Base-by-base conservation (phyloP, 2,888 invertebrate genomes). In the Hydrotaea diabolus region DNA sequence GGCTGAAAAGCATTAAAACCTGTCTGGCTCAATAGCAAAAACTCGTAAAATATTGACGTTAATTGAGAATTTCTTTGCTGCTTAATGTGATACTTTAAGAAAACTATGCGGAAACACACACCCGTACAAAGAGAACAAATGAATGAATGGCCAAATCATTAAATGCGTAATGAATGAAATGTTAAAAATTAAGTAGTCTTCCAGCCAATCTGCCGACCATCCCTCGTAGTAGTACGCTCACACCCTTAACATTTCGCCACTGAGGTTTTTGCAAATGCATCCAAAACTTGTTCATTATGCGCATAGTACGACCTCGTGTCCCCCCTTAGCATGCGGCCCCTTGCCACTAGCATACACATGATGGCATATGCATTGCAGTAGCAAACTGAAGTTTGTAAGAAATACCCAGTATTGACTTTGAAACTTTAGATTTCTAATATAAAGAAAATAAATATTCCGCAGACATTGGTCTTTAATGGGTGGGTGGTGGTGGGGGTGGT, bases 81-180 rank as follows among this genome's bases (percentile, higher is more conserved):
- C n/a, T 9, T 77, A 74, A 77, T 82, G 77, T 69, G 69, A 55
- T 71, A 59, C 39, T 76, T 72, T 83, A 71, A 71, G 75, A 62
- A 55, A 17, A 73, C 43, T 72, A 43, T 72, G 31, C 5, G 62
- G 26, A 75, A 46, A n/a, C 75, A 31, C 59, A 71, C 15, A 26
- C 31, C 2, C 55, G 36, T 15, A 9, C 36, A 57, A 5, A 72
- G 26, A 4, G 7, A 2, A 31, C 31, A 31, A 13, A 72, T 21
- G 31, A 43, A 43, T 55, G 39, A 36, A 71, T 57, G 39, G 49
- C 21, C 57, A 78, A 53, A 46, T 78, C 75, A 75, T 84, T 78
- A 71, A 81, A 76, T 81, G 57, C n/a, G 73, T 78, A 84, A 81
- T 76, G 78, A 81, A 81, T 79, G 81, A 84, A 84, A 84, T 76